Percentiles rank a stretch among this genome's conserved stretches.
Evolutionary conservation across 92 coral and sea anemone species (phyloP).

Genomic region (Porites divaricata): DNA sequence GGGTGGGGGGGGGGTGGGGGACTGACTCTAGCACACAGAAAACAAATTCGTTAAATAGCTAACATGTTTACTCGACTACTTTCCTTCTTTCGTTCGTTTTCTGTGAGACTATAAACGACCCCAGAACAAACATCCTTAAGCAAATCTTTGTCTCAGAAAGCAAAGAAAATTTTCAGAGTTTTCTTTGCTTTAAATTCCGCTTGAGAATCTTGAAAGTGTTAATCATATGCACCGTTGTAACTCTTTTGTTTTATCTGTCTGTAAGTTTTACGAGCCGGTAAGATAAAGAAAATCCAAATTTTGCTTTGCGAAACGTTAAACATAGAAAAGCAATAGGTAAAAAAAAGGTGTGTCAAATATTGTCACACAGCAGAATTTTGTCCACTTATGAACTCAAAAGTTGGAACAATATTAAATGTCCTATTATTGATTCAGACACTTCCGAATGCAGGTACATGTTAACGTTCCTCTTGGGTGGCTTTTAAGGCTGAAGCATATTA

Average conservation of each 20-base stretch:
- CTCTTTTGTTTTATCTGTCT: not conserved
- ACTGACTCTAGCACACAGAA: not conserved
- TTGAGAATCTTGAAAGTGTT: not conserved
- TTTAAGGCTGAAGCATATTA: too few species aligned
- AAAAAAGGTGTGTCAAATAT: too few species aligned
- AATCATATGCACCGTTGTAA: not conserved
- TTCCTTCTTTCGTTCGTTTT: not conserved
- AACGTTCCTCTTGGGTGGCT: too few species aligned
- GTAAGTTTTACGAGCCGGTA: not conserved
- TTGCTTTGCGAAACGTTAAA: too few species aligned
- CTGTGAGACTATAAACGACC: slow-evolving; percentile 14
- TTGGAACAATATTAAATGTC: too few species aligned
- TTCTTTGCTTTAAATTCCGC: not conserved
- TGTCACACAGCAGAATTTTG: too few species aligned
- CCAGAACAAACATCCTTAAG: slow-evolving; percentile 11
- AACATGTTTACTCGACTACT: slow-evolving; percentile 13
- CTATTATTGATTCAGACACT: too few species aligned
- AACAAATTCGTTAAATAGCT: slow-evolving; percentile 14
- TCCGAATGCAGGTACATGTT: too few species aligned
- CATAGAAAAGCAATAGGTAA: too few species aligned
- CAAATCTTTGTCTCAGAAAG: slow-evolving; percentile 24
- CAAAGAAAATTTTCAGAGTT: not conserved
- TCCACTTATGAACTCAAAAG: too few species aligned
- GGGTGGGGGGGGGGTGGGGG: not conserved
- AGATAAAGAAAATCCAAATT: too few species aligned